Evolutionary conservation across 2,113 vertebrate genomes (phyloP), one percentile per base, ranked within the genome.

Genomic region (Labeo catla): DNA sequence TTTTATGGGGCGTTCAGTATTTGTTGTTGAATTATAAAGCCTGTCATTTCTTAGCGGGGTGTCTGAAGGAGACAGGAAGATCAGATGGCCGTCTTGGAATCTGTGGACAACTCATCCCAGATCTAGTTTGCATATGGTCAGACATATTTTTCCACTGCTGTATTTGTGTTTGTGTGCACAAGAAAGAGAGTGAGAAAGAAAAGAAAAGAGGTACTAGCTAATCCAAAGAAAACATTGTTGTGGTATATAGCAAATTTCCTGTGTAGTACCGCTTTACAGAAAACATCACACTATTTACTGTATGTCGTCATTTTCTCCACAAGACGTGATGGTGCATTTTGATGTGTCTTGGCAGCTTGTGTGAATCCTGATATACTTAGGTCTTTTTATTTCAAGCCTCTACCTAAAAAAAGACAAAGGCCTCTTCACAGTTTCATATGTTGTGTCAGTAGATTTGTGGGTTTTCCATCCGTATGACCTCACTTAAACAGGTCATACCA

Each of bases 21-120:
- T 82, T 83, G 73, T 78, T 87, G 86, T 82, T 74, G 76, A 86
- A 84, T 76, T 70, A 81, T 83, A 76, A 65, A 76, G 59, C 47
- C 49, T 77, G 49, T 89, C 81, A 81, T 87, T 74, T 84, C 47
- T 81, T 54, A 47, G 28, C 47, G 50, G 65, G 74, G 13, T 28
- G 8, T n/a, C 66, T 50, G 61, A 61, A 77, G 57, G 50, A 85
- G 50, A 83, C 73, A 11, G 78, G 16, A 76, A 77, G 70, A 76
- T 73, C 66, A 82, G 52, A 66, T 82, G 74, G 50, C 23, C n/a
- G n/a, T 72, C 12, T 61, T 34, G 66, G 50, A 81, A 78, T 70
- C 61, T 61, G 84, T 21, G 15, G 68, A 68, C 45, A 65, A 68
- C 45, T 36, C 59, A 66, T 77, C 84, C 63, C 45, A 65, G 54